Percentiles rank a stretch among this genome's conserved stretches.
Conservation (phyloP, 2,113 vertebrate species). For the Diadophis punctatus region DNA sequence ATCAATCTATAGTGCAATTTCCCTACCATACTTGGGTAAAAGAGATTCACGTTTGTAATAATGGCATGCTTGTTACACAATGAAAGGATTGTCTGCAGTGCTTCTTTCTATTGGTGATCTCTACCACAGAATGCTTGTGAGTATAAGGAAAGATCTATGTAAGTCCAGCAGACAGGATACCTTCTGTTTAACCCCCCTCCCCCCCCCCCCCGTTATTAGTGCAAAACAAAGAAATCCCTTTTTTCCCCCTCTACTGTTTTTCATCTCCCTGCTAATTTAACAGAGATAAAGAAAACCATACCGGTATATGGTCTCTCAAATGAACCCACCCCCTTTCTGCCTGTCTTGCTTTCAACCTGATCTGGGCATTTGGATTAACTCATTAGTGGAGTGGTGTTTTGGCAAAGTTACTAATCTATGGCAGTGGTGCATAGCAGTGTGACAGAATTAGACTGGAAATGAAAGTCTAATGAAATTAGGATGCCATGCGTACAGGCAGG, state of each 20-base stretch:
- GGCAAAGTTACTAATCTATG: conserved; percentile 72
- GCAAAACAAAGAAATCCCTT: conserved; percentile 27
- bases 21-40: neutral
- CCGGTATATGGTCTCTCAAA: neutral
- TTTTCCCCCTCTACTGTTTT: neutral
- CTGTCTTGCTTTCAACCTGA: conserved; percentile 71
- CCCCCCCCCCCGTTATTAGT: neutral
- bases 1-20: neutral
- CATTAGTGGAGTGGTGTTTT: conserved; percentile 70
- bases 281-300: conserved; percentile 25
- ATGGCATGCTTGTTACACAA: neutral
- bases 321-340: conserved; percentile 33
- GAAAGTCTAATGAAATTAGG: conserved; percentile 73
- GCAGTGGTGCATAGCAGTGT: conserved; percentile 66
- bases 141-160: neutral
- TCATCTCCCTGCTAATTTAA: conserved; percentile 30
- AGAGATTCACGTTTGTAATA: neutral
- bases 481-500: conserved; percentile 58
- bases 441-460: conserved; percentile 70
- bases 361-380: conserved; percentile 76
- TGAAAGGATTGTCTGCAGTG: neutral
- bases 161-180: neutral
- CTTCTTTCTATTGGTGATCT: neutral
- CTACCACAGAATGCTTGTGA: neutral
- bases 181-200: neutral